Percentiles rank a stretch among this genome's conserved stretches.
Conservation (phyloP, 2,113 vertebrate species). For the Rhadina sibilatrix region DNA sequence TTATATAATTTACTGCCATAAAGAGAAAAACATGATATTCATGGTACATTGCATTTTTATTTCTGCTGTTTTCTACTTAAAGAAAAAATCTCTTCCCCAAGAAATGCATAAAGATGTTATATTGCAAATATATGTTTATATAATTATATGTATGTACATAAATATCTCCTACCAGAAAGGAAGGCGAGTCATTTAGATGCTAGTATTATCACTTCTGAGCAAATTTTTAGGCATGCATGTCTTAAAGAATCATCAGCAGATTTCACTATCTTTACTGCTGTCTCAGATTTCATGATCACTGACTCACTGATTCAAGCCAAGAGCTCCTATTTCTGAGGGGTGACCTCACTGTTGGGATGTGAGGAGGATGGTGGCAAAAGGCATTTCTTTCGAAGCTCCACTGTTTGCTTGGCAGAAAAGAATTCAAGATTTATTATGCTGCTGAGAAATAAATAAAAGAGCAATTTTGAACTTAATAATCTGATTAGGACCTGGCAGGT, state of each 20-base stretch:
- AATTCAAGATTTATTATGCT: background rate
- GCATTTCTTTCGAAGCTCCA: background rate
- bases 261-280: conserved; percentile 29
- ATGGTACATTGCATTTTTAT: background rate
- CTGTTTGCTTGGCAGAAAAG: background rate
- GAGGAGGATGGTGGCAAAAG: background rate
- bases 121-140: background rate
- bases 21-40: background rate
- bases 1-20: background rate
- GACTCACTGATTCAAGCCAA: conserved; percentile 51
- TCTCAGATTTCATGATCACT: conserved; percentile 35
- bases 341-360: conserved; percentile 23
- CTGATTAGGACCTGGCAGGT: background rate
- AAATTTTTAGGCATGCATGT: background rate
- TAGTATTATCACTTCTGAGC: background rate
- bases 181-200: conserved; percentile 33
- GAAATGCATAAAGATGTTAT: background rate
- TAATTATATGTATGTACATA: background rate
- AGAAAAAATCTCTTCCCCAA: background rate
- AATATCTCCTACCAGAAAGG: background rate
- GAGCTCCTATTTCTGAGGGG: conserved; percentile 36
- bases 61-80: background rate
- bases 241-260: conserved; percentile 34
- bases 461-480: background rate
- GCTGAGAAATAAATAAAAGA: background rate